Conservation (phyloP, 2,888 invertebrate genomes). For the Lamproptera curius region DNA sequence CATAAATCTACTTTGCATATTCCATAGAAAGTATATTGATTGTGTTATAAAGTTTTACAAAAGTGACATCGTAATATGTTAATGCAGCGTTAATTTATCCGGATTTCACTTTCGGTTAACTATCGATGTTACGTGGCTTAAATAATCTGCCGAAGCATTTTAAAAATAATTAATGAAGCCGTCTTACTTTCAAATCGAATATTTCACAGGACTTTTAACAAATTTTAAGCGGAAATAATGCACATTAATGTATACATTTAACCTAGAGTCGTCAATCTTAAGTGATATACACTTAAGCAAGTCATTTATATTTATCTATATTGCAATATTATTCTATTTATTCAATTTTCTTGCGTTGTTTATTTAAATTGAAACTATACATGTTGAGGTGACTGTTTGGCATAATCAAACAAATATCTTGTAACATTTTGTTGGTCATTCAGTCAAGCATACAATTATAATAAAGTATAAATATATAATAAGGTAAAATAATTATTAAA, state of each 20-base stretch:
- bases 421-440: no score
- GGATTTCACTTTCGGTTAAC: conserved; percentile 13
- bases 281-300: background rate
- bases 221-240: no score
- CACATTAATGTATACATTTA: conserved; percentile 11
- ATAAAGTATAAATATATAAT: no score
- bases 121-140: conserved; percentile 3
- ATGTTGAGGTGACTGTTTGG: no score
- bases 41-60: no score
- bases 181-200: background rate
- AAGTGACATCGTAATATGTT: background rate
- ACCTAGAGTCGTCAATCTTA: background rate
- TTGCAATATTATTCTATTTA: background rate
- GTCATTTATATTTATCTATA: background rate
- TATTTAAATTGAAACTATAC: no score
- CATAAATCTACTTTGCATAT: no score
- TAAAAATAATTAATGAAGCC: conserved; percentile 4
- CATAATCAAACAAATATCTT: no score
- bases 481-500: no score
- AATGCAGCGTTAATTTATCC: background rate
- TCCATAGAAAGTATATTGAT: no score
- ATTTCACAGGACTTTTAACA: background rate
- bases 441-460: no score
- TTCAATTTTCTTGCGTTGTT: no score
- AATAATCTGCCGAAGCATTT: conserved; percentile 2